phyloP scores from a whole-genome alignment of 2,113 vertebrate genomes.

The Spilogale gracilis region DNA sequence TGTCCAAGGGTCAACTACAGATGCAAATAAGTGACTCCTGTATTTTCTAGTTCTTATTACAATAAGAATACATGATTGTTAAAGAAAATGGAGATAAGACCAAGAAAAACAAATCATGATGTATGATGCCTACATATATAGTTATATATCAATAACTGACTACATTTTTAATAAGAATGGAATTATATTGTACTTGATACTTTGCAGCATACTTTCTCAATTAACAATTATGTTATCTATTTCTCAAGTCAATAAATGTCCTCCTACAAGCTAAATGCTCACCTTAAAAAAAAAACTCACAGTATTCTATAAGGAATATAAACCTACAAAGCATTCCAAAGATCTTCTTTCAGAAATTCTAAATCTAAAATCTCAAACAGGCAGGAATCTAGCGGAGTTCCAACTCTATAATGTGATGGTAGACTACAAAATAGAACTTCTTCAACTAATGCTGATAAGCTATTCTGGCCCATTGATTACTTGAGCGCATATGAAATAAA shows the following conservation, averaged over 20 bases:
- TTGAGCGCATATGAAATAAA: not conserved
- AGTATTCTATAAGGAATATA: not conserved
- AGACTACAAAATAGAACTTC: not conserved
- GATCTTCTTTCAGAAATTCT: not conserved
- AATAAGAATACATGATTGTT: not conserved
- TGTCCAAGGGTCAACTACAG: not conserved
- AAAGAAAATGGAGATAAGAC: not conserved
- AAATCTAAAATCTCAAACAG: not conserved
- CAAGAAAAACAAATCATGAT: not conserved
- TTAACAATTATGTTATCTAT: not conserved
- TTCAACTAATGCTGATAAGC: not conserved
- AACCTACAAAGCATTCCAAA: not conserved
- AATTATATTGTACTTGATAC: not conserved
- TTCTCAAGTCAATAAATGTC: not conserved
- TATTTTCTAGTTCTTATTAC: not conserved
- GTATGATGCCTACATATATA: not conserved
- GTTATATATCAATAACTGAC: not conserved
- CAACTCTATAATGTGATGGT: not conserved
- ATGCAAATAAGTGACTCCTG: not conserved
- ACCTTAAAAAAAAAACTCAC: not conserved
- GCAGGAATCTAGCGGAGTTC: not conserved
- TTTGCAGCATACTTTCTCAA: not conserved
- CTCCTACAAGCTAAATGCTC: not conserved
- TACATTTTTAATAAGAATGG: not conserved
- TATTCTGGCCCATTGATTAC: not conserved